A percentile compares a stretch with the other conserved stretches of the same genome.
phyloP scores from a whole-genome alignment of 2,797 vertebrate species.

The Thamnophis elegans region DNA sequence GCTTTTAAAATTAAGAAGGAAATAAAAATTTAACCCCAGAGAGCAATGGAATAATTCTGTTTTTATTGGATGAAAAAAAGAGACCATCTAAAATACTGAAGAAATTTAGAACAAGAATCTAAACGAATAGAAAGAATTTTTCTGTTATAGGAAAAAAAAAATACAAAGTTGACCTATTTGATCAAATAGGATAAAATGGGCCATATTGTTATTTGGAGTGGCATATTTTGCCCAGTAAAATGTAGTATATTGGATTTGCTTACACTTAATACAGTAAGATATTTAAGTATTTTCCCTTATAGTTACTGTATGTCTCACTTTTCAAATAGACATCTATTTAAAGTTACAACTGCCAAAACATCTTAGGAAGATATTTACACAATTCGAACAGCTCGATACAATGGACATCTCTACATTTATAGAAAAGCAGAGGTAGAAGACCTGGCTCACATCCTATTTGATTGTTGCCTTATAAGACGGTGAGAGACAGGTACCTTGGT shows the following conservation, averaged over 20 bases:
- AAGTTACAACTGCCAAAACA: too few species aligned
- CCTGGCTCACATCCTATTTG: too few species aligned
- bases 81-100: background rate
- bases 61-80: background rate
- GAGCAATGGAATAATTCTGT: background rate
- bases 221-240: background rate
- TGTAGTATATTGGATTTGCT: background rate
- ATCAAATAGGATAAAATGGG: background rate
- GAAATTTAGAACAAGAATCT: background rate
- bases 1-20: background rate
- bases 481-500: too few species aligned
- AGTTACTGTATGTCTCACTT: background rate
- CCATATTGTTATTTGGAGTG: background rate
- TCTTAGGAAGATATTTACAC: too few species aligned
- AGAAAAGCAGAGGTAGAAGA: too few species aligned
- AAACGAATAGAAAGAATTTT: background rate
- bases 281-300: background rate
- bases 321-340: too few species aligned
- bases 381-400: too few species aligned
- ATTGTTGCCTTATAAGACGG: too few species aligned
- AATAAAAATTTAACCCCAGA: background rate
- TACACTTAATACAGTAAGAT: background rate
- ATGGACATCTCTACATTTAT: too few species aligned
- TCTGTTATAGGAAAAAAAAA: background rate
- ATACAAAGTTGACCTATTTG: background rate